Conservation (phyloP, 2,888 invertebrate genomes). For the Aphodius sticticus region DNA sequence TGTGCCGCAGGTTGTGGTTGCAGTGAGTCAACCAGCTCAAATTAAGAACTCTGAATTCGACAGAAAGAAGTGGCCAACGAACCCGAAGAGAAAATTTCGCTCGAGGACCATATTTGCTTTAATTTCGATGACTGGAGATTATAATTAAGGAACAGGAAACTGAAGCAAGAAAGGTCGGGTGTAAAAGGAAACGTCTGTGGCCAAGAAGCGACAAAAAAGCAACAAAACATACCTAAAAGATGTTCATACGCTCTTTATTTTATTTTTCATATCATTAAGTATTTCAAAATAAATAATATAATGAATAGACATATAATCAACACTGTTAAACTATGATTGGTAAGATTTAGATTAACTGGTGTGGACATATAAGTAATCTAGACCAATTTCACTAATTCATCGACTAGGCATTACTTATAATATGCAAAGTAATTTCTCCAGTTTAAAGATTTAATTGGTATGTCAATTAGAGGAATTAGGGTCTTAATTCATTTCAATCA, state of each 20-base stretch:
- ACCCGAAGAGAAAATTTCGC: constrained; percentile 4
- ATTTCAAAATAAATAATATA: too few relatives aligned
- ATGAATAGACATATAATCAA: too few relatives aligned
- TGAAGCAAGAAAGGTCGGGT: background rate
- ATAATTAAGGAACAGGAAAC: background rate
- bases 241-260: too few relatives aligned
- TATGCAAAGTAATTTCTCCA: background rate
- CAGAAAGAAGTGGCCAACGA: background rate
- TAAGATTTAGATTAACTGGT: too few relatives aligned
- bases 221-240: too few relatives aligned
- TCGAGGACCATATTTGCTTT: background rate
- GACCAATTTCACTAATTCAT: background rate
- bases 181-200: background rate
- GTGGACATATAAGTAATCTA: background rate
- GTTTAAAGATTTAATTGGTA: background rate
- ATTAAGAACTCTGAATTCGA: background rate
- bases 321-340: too few relatives aligned
- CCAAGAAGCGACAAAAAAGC: background rate
- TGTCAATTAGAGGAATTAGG: background rate
- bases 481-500: background rate
- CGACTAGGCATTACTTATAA: background rate
- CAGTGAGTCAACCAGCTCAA: background rate
- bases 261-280: too few relatives aligned
- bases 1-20: background rate
- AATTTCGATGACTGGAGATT: background rate